Conservation (phyloP, 2,113 vertebrate genomes). For the Sinocyclocheilus rhinocerous region DNA sequence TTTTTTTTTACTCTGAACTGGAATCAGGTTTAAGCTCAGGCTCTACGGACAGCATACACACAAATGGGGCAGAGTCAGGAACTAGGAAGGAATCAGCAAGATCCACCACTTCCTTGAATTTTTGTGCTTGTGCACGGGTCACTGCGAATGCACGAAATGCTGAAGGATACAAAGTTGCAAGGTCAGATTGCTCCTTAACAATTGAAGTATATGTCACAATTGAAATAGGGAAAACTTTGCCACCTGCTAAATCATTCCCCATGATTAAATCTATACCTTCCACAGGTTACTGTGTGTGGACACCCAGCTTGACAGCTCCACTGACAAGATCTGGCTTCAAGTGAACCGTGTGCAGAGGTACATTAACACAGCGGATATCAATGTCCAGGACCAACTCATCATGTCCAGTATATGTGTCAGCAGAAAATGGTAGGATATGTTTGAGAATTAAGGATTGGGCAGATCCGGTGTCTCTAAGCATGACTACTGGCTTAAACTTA, state of each 20-base stretch:
- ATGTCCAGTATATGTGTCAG: background rate
- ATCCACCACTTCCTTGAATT: too few species aligned
- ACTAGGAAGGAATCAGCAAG: background rate
- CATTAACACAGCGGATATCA: background rate
- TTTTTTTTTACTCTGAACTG: too few species aligned
- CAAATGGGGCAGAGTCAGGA: background rate
- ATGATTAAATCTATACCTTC: constrained; percentile 33
- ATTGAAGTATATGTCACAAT: background rate
- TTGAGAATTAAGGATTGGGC: constrained; percentile 17
- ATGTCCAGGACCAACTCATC: constrained; percentile 20
- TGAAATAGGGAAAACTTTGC: background rate
- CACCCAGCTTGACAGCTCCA: background rate
- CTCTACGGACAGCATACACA: too few species aligned
- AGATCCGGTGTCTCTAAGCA: constrained; percentile 24
- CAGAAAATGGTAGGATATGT: background rate
- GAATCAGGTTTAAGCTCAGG: too few species aligned
- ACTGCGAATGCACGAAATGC: too few species aligned
- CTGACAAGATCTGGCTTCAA: background rate
- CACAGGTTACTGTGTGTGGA: background rate
- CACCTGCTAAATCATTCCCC: constrained; percentile 38
- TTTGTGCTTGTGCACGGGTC: too few species aligned
- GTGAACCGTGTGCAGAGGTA: constrained; percentile 23
- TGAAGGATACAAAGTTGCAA: too few species aligned
- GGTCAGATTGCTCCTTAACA: too few species aligned
- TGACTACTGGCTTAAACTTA: background rate